Percentiles rank a stretch among this genome's conserved stretches.
Conservation (phyloP, 2,797 vertebrate genomes). For the Pelochelys cantorii region DNA sequence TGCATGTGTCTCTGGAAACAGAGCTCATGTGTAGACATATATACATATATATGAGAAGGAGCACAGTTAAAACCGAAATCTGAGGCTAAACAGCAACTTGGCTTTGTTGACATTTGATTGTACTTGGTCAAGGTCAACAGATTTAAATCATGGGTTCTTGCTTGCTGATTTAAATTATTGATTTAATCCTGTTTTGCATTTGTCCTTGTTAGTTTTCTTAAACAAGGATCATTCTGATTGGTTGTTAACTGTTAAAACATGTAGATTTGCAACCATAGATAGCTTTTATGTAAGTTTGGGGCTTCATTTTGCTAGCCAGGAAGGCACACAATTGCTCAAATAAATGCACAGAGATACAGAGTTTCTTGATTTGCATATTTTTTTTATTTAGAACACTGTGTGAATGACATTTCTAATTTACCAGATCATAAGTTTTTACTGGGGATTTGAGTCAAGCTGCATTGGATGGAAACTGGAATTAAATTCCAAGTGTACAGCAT, state of each 20-base stretch:
- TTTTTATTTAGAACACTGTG: neutral
- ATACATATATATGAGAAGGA: no score
- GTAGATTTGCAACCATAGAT: rapidly evolving
- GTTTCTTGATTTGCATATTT: neutral
- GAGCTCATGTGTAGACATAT: neutral
- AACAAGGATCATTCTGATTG: rapidly evolving
- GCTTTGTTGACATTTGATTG: neutral
- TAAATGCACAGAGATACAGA: no score
- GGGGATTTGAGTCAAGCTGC: neutral
- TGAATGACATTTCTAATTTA: neutral
- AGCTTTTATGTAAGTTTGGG: neutral
- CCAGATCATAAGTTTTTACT: neutral
- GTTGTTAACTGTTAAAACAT: neutral
- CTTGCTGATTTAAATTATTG: neutral
- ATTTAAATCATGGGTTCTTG: neutral
- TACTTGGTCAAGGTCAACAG: rapidly evolving
- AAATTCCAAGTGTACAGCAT: neutral
- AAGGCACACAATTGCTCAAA: no score
- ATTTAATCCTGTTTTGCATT: neutral
- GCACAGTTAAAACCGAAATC: neutral
- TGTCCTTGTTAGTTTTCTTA: neutral
- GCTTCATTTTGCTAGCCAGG: neutral
- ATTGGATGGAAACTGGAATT: neutral
- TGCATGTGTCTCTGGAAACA: neutral
- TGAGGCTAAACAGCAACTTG: neutral